Evolutionary conservation across 2,888 invertebrate genomes (phyloP), one percentile per base, ranked within the genome.

Genomic region (Abrostola triplasia): DNA sequence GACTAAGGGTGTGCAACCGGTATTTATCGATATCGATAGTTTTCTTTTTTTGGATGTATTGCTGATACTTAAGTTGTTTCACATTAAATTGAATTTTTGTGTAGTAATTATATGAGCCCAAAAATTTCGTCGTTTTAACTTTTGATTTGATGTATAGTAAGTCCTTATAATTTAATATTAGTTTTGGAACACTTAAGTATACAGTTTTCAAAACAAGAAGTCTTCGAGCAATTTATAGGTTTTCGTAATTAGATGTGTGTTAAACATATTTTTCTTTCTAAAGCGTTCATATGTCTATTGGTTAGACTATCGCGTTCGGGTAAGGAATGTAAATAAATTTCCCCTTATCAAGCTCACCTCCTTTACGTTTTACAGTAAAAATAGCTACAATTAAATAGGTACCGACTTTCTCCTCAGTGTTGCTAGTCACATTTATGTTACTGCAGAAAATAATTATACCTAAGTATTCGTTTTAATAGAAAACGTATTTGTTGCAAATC

Each of bases 251-350:
- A 50, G 53, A 41, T 35, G 2, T 11, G 37, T 50, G 37, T 69
- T 69, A 5, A 58, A 49, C 9, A 11, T 11, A 56, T 67, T 66
- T 70, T 76, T 78, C 73, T 77, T 76, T 73, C 68, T 79, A 64
- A 85, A 92, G 93, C 92, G 91, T 73, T 73, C 86, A 56, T 87
- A 90, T 73, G 69, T 86, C 50, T 92, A 90, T 85, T 92, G 93
- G 93, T 92, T 92, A 83, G 93, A 92, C 83, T 91, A 90, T 80
- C 90, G 91, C 59, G 76, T 82, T 69, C 84, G 92, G 92, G 92
- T 93, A 89, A 93, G 93, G 76, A 57, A 67, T 58, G 37, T 58
- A 76, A 72, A 64, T 66, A 59, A 64, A 74, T 65, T 67, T n/a
- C 24, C 58, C 9, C 59, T 73, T 74, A 73, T 76, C 76, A 37